Conservation (phyloP, 2,113 vertebrate genomes). For the Lophura nycthemera region DNA sequence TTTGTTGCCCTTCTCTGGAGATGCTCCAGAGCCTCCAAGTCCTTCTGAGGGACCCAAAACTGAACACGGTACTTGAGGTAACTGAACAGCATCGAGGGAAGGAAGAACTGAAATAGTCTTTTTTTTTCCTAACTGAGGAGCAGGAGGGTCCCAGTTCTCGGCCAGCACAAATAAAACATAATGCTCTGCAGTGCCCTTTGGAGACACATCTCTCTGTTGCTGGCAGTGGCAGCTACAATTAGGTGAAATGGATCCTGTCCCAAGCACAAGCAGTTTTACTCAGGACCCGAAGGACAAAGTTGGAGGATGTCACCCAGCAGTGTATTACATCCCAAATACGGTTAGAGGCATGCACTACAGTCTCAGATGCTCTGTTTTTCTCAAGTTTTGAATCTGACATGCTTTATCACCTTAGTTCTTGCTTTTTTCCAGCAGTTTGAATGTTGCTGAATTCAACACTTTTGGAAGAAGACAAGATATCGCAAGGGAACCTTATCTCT, state of each 20-base stretch:
- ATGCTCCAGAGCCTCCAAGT: too few relatives aligned
- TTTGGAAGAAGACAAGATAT: slow-evolving; percentile 19
- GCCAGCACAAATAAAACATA: background rate
- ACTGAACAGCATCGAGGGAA: background rate
- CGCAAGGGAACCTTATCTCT: background rate
- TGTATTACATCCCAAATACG: background rate
- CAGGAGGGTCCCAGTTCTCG: background rate
- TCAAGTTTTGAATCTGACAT: background rate
- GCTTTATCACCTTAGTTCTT: background rate
- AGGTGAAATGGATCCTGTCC: background rate
- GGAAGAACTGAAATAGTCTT: background rate
- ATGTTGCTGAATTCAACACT: slow-evolving; percentile 22
- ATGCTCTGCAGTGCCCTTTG: background rate
- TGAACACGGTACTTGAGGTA: too few relatives aligned
- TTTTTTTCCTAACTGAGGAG: background rate
- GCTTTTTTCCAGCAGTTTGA: background rate
- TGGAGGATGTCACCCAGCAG: background rate
- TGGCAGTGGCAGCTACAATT: background rate
- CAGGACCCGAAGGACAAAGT: background rate
- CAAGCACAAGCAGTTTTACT: background rate
- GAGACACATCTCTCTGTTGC: background rate
- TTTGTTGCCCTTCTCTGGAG: too few relatives aligned
- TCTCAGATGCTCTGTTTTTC: background rate
- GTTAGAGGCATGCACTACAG: background rate
- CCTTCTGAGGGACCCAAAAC: too few relatives aligned